phyloP scores from a whole-genome alignment of 2,888 invertebrate genomes.

The Cerastis leucographa region DNA sequence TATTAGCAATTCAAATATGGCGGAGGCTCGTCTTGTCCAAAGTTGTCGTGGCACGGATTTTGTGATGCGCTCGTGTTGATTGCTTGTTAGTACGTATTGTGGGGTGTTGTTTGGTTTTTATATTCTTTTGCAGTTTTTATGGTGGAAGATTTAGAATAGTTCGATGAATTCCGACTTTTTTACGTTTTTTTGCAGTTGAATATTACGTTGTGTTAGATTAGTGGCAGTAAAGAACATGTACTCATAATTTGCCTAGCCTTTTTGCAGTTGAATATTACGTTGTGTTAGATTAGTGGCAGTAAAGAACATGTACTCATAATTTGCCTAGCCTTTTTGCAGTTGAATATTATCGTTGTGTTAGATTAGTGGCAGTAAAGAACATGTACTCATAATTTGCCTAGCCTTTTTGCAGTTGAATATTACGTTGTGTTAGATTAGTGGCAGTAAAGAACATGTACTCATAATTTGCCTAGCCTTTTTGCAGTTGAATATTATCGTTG shows the following conservation, averaged over 20 bases:
- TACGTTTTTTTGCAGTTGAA: neutral
- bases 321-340: no score
- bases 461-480: no score
- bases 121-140: neutral
- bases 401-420: no score
- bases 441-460: neutral
- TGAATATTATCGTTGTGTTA: neutral
- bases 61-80: conserved; percentile 62
- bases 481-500: no score
- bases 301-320: neutral
- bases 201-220: no score
- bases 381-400: neutral
- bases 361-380: neutral
- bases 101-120: neutral
- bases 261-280: no score
- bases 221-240: neutral
- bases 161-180: neutral
- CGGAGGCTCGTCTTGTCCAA: conserved; percentile 69
- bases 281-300: neutral
- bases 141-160: neutral
- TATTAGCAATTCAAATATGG: conserved; percentile 86
- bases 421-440: neutral
- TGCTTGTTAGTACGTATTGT: conserved; percentile 49
- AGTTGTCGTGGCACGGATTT: conserved; percentile 69
- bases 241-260: neutral